phyloP scores from a whole-genome alignment of 1,140 invertebrate genomes.

The Leucophenga varia region DNA sequence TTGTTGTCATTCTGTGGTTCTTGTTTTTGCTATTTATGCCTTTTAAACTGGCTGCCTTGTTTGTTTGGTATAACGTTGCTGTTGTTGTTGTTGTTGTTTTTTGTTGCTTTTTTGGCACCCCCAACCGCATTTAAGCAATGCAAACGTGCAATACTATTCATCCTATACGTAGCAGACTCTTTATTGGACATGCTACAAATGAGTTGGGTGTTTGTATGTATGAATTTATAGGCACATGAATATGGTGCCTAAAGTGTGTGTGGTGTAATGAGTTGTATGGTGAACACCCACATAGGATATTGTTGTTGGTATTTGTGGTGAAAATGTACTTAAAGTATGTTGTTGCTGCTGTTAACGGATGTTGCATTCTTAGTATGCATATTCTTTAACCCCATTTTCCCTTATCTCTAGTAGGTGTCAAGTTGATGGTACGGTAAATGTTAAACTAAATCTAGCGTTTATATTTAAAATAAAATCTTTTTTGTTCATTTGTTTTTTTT shows the following conservation, averaged over 20 bases:
- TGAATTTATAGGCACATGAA: background rate
- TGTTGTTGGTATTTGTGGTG: conserved; percentile 25
- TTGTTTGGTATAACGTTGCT: no score
- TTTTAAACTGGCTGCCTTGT: no score
- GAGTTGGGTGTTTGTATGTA: conserved; percentile 9
- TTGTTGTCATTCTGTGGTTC: conserved; percentile 17
- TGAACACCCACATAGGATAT: conserved; percentile 12
- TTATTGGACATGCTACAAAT: conserved; percentile 37
- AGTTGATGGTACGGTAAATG: no score
- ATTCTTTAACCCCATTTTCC: no score
- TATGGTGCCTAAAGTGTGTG: background rate
- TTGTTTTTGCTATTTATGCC: conserved; percentile 44
- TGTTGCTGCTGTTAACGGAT: background rate
- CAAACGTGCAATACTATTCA: no score
- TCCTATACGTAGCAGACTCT: no score
- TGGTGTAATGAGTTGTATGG: conserved; percentile 1
- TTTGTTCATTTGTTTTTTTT: no score
- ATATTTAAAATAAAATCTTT: no score
- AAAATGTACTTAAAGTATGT: conserved; percentile 25
- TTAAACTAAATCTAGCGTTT: no score
- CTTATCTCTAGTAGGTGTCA: no score
- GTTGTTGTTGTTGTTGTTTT: conserved; percentile 39
- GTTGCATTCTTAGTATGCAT: conserved; percentile 8
- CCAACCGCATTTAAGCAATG: no score
- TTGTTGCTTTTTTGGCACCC: conserved; percentile 1